These are phyloP conservation scores for Odontomyia ornata DNA, from an alignment of 2,888 invertebrate species.

Conservation along the genomic window DNA sequence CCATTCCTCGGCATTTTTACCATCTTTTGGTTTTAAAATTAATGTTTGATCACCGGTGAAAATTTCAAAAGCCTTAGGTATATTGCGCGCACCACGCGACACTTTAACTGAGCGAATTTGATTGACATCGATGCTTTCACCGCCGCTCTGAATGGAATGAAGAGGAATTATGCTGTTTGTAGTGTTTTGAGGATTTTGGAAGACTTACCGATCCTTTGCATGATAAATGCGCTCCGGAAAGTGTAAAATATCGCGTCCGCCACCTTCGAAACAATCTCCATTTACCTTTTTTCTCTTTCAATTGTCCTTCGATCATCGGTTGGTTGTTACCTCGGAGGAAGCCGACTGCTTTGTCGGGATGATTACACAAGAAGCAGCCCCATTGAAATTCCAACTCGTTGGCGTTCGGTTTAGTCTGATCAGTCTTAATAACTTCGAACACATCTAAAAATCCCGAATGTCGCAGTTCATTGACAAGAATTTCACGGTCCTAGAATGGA, in stretches of 20 bases:
- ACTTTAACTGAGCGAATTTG: conserved; percentile 96
- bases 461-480: conserved; percentile 83
- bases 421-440: conserved; percentile 77
- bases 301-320: conserved; percentile 88
- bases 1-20: conserved; percentile 95
- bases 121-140: conserved; percentile 87
- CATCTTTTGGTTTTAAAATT: conserved; percentile 92
- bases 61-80: conserved; percentile 96
- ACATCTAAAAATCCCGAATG: conserved; percentile 91
- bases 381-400: conserved; percentile 69
- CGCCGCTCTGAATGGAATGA: conserved; percentile 89
- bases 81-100: conserved; percentile 87
- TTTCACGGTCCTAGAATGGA: conserved; percentile 79
- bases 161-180: too few species aligned
- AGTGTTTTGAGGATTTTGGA: too few species aligned
- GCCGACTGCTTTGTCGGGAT: conserved; percentile 88
- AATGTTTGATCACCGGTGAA: conserved; percentile 93
- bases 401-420: conserved; percentile 64
- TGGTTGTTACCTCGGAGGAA: conserved; percentile 82
- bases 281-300: conserved; percentile 91
- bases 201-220: conserved; percentile 82
- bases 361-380: conserved; percentile 94
- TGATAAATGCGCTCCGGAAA: conserved; percentile 90
- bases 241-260: conserved; percentile 93
- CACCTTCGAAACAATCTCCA: conserved; percentile 92